These are phyloP conservation scores for Disparrhopalites patrizii DNA, from an alignment of 2,888 invertebrate genomes.

Conservation along the genomic window DNA sequence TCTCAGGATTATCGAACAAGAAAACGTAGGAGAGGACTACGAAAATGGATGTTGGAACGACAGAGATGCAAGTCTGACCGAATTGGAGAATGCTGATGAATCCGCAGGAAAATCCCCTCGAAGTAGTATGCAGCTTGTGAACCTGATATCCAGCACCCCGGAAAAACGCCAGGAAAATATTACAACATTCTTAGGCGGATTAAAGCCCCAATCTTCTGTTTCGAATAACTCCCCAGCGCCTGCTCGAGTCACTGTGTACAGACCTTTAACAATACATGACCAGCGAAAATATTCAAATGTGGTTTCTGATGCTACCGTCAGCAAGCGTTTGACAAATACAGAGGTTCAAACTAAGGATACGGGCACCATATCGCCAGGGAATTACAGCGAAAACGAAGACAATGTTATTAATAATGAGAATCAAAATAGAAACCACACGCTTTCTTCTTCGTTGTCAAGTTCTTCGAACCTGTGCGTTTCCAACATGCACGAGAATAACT, in stretches of 20 bases:
- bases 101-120: neutral
- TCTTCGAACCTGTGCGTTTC: neutral
- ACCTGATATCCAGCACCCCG: slow-evolving; percentile 9
- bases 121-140: neutral
- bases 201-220: neutral
- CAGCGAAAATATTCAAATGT: no score
- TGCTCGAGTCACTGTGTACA: neutral
- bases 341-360: neutral
- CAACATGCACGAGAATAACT: neutral
- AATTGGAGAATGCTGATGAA: neutral
- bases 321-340: no score
- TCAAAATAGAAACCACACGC: neutral
- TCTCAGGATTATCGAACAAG: neutral
- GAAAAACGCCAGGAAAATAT: slow-evolving; percentile 23
- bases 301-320: neutral
- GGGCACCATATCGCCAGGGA: neutral
- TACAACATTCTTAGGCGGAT: neutral
- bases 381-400: neutral
- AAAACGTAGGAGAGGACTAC: neutral
- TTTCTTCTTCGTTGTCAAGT: neutral
- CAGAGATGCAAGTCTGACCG: no score
- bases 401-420: neutral
- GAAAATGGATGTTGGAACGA: no score
- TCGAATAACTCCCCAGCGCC: neutral
- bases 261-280: no score